Conservation (phyloP, 30 jellyfish, hydroid and myxozoan genomes). For the Mastigias papua region DNA sequence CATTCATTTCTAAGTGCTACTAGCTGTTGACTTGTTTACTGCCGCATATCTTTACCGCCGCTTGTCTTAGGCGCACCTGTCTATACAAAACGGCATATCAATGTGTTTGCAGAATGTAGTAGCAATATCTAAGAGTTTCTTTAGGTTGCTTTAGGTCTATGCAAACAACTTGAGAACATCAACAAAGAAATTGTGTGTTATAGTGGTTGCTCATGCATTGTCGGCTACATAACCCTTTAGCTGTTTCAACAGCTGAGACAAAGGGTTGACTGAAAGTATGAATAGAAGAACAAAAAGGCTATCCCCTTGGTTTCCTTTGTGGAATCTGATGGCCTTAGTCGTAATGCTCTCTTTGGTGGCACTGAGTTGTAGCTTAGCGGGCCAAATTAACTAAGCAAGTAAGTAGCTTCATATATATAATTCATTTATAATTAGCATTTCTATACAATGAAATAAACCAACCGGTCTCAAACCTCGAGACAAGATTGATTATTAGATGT, state of each 20-base stretch:
- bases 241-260: not conserved
- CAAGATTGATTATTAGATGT: too few species aligned
- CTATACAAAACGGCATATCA: constrained; percentile 48
- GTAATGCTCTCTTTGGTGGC: too few species aligned
- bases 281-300: not conserved
- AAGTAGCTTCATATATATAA: too few species aligned
- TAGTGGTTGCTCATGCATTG: not conserved
- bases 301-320: too few species aligned
- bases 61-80: constrained; percentile 37
- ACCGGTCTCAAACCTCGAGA: too few species aligned
- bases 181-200: constrained; percentile 22
- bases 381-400: too few species aligned
- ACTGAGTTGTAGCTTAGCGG: not conserved
- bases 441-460: too few species aligned
- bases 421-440: too few species aligned
- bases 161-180: constrained; percentile 37
- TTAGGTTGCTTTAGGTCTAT: constrained; percentile 31
- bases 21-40: constrained; percentile 32
- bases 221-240: not conserved
- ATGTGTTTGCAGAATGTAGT: constrained; percentile 32
- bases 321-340: too few species aligned
- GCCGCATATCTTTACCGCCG: constrained; percentile 3
- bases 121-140: constrained; percentile 24
- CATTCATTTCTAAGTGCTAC: not conserved
- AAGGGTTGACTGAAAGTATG: too few species aligned